A percentile compares a stretch with the other conserved stretches of the same genome.
phyloP scores from a whole-genome alignment of 2,888 invertebrate species.

The Saturnia japonica region DNA sequence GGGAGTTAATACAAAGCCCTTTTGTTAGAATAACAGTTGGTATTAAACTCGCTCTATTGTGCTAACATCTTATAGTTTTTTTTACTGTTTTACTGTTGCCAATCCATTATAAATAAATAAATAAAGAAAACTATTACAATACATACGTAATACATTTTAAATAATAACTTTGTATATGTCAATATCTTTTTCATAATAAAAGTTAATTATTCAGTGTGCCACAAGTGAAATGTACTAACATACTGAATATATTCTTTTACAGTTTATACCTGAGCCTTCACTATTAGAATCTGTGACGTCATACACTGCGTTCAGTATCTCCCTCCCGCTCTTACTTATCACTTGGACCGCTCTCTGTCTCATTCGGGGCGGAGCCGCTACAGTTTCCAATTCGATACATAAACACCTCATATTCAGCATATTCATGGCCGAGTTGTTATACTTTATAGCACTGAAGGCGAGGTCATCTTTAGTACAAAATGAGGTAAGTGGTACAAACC shows the following conservation, averaged over 20 bases:
- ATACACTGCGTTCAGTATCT: slow-evolving; percentile 93
- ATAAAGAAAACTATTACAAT: no score
- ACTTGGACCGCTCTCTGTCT: slow-evolving; percentile 91
- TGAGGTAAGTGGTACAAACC: slow-evolving; percentile 80
- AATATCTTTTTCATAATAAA: neutral
- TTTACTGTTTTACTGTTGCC: no score
- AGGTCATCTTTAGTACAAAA: slow-evolving; percentile 90
- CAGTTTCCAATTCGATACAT: slow-evolving; percentile 96
- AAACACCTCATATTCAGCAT: slow-evolving; percentile 96
- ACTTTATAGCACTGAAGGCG: slow-evolving; percentile 93
- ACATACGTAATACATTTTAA: no score
- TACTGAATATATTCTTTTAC: slow-evolving; percentile 33
- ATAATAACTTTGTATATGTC: no score
- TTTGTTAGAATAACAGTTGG: no score
- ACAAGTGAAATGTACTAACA: neutral
- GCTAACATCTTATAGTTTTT: no score
- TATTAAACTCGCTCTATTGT: no score
- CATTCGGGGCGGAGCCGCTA: slow-evolving; percentile 90
- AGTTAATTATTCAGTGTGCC: neutral
- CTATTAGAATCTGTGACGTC: slow-evolving; percentile 93
- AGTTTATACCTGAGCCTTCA: slow-evolving; percentile 93
- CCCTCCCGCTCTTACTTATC: slow-evolving; percentile 89
- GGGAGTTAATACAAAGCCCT: no score
- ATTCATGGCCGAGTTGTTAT: slow-evolving; percentile 92
- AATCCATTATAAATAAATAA: no score